Base-by-base conservation (phyloP, 2,888 invertebrate species). In the Cordilura impudica region DNA sequence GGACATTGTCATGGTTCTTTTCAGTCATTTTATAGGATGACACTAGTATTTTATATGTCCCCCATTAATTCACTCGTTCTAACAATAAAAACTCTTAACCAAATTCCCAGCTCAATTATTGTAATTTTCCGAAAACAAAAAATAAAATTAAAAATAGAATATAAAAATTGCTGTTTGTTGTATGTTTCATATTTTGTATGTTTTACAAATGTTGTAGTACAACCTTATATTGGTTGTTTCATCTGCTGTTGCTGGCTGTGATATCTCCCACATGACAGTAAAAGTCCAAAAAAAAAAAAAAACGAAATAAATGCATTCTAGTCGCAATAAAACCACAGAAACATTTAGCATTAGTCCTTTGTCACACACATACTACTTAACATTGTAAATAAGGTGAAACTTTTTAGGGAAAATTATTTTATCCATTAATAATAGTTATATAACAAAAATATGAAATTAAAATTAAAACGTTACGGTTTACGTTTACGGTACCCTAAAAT, bases 81-180 rank as follows among this genome's bases (percentile, higher is more conserved):
- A 49, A 39, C 54, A 69, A 56, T 56, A 69, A 56, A 56, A 58
- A 43, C 51, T 69, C 43, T 26, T 61, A 31, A 51, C 31, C 70
- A 51, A 70, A 76, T 70, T 78, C 72, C 77, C 72, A 58, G 51
- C 67, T 53, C 67, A 78, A 78, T 78, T 78, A 78, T 78, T 63
- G 61, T 61, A 67, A 72, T 72, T 60, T 72, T 72, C 29, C 5
- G 3, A 54, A 31, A 58, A 58, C 19, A 35, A 56, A 26, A 29
- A n/a, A 14, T 10, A 10, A 39, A n/a, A n/a, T 45, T 19, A 60
- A 49, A 43, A 65, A 2, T 5, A 53, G 23, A 47, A 14, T 39
- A 35, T 31, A 21, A 35, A 29, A 61, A 18, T 43, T 31, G n/a
- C 31, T 49, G 16, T 14, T n/a, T 26, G 19, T 19, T 31, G 6